Evolutionary conservation across 2,888 invertebrate species (phyloP).

Genomic region (Watsonalla cultraria): DNA sequence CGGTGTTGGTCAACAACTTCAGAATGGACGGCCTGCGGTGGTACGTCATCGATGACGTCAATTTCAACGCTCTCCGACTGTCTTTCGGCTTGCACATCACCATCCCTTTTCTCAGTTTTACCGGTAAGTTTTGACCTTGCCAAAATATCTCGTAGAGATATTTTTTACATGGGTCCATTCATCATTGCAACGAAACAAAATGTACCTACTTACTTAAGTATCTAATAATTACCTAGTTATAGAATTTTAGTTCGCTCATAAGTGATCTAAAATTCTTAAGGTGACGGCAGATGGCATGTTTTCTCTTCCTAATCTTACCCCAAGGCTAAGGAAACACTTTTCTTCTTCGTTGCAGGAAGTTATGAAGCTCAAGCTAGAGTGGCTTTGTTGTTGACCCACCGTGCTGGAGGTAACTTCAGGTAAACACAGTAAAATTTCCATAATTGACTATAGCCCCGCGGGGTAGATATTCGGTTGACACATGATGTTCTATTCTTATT

Average conservation of each 20-base stretch:
- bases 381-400: slow-evolving; percentile 29
- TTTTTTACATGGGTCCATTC: too few relatives aligned
- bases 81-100: slow-evolving; percentile 33
- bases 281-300: too few relatives aligned
- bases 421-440: slow-evolving; percentile 11
- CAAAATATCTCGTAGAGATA: too few relatives aligned
- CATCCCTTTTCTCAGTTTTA: slow-evolving; percentile 36
- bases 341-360: slow-evolving; percentile 24
- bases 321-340: background rate
- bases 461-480: background rate
- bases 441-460: background rate
- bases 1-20: slow-evolving; percentile 24
- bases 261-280: too few relatives aligned
- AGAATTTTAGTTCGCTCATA: too few relatives aligned
- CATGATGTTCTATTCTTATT: background rate
- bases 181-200: too few relatives aligned
- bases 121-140: slow-evolving; percentile 23
- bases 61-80: slow-evolving; percentile 37
- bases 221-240: too few relatives aligned
- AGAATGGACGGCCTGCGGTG: slow-evolving; percentile 40
- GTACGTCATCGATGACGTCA: slow-evolving; percentile 40
- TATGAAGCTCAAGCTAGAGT: slow-evolving; percentile 41
- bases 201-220: too few relatives aligned
- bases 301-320: background rate
- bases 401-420: slow-evolving; percentile 45